Evolutionary conservation across 2,888 invertebrate genomes (phyloP).

Genomic region (Aspidapion aeneum): DNA sequence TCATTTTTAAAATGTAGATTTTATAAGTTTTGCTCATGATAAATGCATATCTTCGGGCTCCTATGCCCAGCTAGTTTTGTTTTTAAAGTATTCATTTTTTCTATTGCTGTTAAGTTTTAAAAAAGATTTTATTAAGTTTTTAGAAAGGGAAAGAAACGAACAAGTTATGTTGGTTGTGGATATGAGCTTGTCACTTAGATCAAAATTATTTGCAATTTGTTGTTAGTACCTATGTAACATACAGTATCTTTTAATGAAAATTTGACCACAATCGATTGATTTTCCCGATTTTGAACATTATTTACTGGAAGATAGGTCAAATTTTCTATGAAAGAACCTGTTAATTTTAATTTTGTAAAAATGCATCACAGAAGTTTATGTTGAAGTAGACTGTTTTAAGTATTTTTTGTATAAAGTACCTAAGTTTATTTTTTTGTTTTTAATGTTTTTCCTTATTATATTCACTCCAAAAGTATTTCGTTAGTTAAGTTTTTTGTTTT

Average conservation of each 20-base stretch:
- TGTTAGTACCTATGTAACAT: no score
- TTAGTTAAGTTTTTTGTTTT: background rate
- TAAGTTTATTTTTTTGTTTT: background rate
- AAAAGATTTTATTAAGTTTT: conserved; percentile 20
- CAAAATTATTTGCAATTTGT: background rate
- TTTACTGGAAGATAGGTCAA: no score
- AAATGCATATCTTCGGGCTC: background rate
- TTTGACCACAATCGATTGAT: no score
- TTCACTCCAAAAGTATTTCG: background rate
- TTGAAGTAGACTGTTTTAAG: background rate
- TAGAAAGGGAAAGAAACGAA: background rate
- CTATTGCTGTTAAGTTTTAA: conserved; percentile 24
- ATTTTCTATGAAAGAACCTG: no score
- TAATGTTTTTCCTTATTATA: background rate
- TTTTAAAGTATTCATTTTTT: conserved; percentile 21
- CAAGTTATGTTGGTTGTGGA: background rate
- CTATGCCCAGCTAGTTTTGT: conserved; percentile 7
- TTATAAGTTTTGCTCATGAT: background rate
- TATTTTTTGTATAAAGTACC: background rate
- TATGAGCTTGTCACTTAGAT: background rate
- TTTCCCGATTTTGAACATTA: no score
- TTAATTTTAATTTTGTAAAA: background rate
- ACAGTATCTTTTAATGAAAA: no score
- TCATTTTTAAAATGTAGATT: no score
- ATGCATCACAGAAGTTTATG: background rate